These are phyloP conservation scores for Actenoides hombroni DNA, from an alignment of 2,113 vertebrate genomes.

Conservation along the genomic window DNA sequence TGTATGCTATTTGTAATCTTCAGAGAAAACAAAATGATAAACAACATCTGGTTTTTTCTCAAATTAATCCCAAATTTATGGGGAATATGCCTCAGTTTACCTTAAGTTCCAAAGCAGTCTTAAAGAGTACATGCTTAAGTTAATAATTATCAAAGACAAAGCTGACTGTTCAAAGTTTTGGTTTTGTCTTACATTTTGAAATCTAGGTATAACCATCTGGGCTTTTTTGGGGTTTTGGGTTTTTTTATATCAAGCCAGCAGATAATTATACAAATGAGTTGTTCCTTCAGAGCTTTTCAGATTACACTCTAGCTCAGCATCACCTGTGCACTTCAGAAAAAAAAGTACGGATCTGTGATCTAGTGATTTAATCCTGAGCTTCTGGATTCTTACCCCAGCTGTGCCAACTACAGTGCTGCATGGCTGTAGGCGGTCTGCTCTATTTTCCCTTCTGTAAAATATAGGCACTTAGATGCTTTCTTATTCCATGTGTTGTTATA, in stretches of 20 bases:
- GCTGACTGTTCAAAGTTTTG: not conserved
- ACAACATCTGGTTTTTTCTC: not conserved
- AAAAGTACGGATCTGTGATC: not conserved
- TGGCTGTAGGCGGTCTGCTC: not conserved
- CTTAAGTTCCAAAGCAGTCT: not conserved
- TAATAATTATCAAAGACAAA: not conserved
- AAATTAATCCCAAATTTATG: not conserved
- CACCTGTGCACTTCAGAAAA: not conserved
- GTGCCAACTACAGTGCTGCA: not conserved
- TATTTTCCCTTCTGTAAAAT: not conserved
- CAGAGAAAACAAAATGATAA: not conserved
- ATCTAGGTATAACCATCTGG: not conserved
- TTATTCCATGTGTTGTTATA: not conserved
- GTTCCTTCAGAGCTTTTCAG: not conserved
- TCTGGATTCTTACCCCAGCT: not conserved
- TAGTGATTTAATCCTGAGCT: not conserved
- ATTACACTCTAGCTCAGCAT: not conserved
- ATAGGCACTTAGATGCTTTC: not conserved
- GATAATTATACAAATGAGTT: not conserved
- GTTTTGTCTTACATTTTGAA: not conserved
- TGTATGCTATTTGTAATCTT: not conserved
- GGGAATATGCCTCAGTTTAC: not conserved
- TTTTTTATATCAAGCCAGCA: not conserved
- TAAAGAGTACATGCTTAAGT: not conserved
- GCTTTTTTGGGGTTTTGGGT: not conserved